Percentiles rank a stretch among this genome's conserved stretches.
Conservation (phyloP, 2,797 vertebrate species). For the Clarias pachynema region DNA sequence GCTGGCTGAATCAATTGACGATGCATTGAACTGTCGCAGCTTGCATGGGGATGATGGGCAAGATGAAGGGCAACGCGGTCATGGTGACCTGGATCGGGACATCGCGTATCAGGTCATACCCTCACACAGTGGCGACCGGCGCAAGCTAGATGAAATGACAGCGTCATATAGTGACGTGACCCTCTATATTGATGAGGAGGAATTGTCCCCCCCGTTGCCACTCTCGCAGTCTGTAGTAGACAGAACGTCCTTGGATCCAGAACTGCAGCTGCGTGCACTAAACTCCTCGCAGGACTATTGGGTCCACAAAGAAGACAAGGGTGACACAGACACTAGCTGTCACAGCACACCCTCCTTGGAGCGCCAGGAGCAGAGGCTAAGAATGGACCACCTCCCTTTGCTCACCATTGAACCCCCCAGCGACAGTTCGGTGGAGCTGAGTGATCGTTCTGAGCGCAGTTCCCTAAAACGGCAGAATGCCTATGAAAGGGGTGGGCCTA, state of each 20-base stretch:
- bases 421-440: constrained; percentile 93
- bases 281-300: constrained; percentile 90
- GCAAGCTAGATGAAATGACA: constrained; percentile 91
- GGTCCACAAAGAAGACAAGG: constrained; percentile 89
- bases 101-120: constrained; percentile 75
- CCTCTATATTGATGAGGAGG: constrained; percentile 95
- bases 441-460: constrained; percentile 90
- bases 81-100: constrained; percentile 80
- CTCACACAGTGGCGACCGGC: constrained; percentile 75
- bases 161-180: constrained; percentile 97
- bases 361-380: constrained; percentile 85
- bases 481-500: constrained; percentile 78
- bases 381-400: constrained; percentile 88
- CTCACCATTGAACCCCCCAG: constrained; percentile 94
- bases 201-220: constrained; percentile 89
- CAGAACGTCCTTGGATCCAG: constrained; percentile 84
- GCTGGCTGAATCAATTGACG: constrained; percentile 94
- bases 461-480: constrained; percentile 87
- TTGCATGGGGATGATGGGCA: constrained; percentile 86
- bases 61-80: constrained; percentile 78
- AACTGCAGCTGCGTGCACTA: constrained; percentile 82
- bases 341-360: constrained; percentile 91
- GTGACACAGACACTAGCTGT: constrained; percentile 90
- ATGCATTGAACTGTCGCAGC: constrained; percentile 93
- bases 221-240: constrained; percentile 83